phyloP scores from a whole-genome alignment of 92 coral and sea anemone genomes.

The Isaurus tuberculatus region DNA sequence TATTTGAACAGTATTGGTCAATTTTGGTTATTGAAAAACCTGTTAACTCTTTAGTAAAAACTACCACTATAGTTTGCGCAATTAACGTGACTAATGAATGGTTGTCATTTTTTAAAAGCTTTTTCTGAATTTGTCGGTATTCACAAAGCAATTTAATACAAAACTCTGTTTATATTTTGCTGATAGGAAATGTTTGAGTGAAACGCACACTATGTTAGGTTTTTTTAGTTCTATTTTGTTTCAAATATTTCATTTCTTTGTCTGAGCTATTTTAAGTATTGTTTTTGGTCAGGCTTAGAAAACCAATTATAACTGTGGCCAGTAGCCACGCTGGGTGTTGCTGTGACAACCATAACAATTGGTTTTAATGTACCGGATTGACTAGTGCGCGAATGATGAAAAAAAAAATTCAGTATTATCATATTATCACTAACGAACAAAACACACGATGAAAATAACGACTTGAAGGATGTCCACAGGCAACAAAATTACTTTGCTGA shows the following conservation, averaged over 20 bases:
- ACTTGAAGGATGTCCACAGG: background rate
- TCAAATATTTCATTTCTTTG: background rate
- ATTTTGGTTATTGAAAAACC: conserved; percentile 7
- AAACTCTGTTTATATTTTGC: no score
- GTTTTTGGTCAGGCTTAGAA: background rate
- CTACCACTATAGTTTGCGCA: background rate
- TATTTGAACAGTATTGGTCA: background rate
- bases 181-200: no score
- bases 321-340: background rate
- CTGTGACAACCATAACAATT: background rate
- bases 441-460: background rate
- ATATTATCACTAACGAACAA: conserved; percentile 10
- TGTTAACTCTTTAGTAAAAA: background rate
- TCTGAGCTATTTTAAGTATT: background rate
- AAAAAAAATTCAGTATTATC: background rate
- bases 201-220: background rate
- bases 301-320: background rate
- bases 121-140: background rate
- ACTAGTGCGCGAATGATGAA: background rate
- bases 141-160: background rate
- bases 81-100: background rate
- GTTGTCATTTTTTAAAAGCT: background rate
- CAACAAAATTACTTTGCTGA: background rate
- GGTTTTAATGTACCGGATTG: background rate
- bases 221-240: background rate